phyloP scores from a whole-genome alignment of 1,140 invertebrate species.

The Lycorma delicatula region DNA sequence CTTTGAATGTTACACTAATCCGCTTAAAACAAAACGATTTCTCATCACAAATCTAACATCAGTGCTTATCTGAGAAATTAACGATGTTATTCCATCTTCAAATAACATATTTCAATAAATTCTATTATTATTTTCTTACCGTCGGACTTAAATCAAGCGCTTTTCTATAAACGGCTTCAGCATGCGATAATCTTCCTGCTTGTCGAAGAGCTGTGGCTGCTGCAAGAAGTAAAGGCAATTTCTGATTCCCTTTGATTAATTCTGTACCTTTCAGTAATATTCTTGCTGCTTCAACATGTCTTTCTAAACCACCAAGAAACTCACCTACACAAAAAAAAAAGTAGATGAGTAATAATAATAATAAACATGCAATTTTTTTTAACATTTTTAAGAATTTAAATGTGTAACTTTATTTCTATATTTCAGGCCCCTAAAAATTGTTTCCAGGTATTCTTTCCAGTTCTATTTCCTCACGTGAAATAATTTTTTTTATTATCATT shows the following conservation, averaged over 20 bases:
- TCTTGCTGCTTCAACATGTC: conserved; percentile 68
- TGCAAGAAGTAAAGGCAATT: conserved; percentile 75
- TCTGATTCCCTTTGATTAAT: conserved; percentile 50
- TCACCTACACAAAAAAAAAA: conserved; percentile 58
- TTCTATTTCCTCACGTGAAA: no score
- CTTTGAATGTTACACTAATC: no score
- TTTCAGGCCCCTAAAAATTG: no score
- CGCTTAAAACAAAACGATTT: no score
- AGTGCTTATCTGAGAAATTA: no score
- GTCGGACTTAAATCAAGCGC: conserved; percentile 55
- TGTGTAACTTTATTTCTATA: background rate
- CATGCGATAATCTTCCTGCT: conserved; percentile 61
- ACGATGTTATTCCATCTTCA: no score
- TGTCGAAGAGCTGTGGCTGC: conserved; percentile 80
- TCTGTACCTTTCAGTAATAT: conserved; percentile 66
- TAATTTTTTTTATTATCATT: no score
- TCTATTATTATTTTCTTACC: no score
- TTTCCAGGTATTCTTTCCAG: no score
- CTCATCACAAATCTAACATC: no score
- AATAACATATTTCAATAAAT: no score
- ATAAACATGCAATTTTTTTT: background rate
- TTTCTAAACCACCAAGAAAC: conserved; percentile 67
- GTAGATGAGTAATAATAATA: no score
- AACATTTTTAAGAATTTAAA: background rate
- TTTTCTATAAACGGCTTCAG: conserved; percentile 75